A percentile compares a stretch with the other conserved stretches of the same genome.
Conservation (phyloP, 2,797 vertebrate species). For the Ispidina picta region DNA sequence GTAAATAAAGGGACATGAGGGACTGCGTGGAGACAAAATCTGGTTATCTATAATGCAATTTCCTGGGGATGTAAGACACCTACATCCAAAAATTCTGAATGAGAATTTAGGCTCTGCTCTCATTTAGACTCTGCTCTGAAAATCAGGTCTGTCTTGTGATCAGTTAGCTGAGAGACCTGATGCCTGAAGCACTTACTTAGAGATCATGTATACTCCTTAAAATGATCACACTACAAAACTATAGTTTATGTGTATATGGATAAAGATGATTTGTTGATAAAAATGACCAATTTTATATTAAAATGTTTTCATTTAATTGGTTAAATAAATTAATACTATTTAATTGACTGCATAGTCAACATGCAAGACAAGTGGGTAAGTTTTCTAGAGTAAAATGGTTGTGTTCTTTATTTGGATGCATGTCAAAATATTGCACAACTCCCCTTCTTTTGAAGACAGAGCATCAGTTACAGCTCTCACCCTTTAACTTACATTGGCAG, state of each 20-base stretch:
- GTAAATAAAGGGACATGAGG: neutral
- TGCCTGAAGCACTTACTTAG: neutral
- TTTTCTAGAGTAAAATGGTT: neutral
- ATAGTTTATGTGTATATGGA: neutral
- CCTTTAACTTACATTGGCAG: neutral
- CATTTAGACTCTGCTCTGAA: neutral
- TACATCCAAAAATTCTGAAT: neutral
- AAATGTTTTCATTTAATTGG: neutral
- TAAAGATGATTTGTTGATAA: neutral
- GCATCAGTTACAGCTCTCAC: neutral
- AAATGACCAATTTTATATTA: neutral
- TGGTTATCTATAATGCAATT: neutral
- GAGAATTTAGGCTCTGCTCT: neutral
- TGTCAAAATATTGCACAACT: neutral
- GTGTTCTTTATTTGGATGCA: neutral
- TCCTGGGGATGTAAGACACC: neutral
- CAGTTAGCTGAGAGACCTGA: neutral
- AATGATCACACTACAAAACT: accelerated
- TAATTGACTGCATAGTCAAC: neutral
- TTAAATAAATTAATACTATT: neutral
- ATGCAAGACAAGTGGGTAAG: neutral
- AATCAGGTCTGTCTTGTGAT: neutral
- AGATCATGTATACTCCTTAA: neutral
- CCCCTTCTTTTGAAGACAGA: neutral
- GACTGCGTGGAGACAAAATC: neutral